Conservation (phyloP, 2,113 vertebrate genomes). For the Fukomys damarensis region DNA sequence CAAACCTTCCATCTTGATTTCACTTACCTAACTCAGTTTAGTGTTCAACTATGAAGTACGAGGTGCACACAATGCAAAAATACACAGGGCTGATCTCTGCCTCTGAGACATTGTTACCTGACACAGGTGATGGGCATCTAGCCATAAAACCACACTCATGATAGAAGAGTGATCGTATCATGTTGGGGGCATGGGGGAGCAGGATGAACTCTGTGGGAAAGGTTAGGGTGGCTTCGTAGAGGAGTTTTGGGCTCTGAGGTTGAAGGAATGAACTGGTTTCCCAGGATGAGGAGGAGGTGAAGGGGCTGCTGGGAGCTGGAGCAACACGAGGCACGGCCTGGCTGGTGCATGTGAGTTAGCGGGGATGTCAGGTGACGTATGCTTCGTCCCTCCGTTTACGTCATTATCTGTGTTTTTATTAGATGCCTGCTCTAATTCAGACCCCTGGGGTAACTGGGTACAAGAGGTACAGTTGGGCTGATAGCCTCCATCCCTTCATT, state of each 20-base stretch:
- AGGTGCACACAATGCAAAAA: neutral
- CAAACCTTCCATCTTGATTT: neutral
- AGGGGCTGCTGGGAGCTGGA: neutral
- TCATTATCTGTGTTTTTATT: neutral
- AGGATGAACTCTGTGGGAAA: neutral
- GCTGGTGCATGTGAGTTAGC: neutral
- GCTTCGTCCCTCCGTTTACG: neutral
- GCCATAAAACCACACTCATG: neutral
- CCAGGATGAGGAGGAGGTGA: neutral
- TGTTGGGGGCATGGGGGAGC: neutral
- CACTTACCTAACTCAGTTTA: neutral
- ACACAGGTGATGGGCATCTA: neutral
- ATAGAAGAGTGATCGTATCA: neutral
- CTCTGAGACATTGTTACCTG: neutral
- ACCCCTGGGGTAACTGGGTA: too few relatives aligned
- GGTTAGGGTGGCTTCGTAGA: neutral
- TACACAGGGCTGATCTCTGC: neutral
- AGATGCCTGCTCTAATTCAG: neutral
- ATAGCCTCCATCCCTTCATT: neutral
- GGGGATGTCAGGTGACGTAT: neutral
- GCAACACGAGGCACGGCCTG: too few relatives aligned
- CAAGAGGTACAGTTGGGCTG: neutral
- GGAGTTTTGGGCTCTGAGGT: neutral
- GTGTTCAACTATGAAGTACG: neutral
- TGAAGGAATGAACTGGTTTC: neutral